Evolutionary conservation across 2,113 vertebrate species (phyloP).

Genomic region (Sorex araneus): DNA sequence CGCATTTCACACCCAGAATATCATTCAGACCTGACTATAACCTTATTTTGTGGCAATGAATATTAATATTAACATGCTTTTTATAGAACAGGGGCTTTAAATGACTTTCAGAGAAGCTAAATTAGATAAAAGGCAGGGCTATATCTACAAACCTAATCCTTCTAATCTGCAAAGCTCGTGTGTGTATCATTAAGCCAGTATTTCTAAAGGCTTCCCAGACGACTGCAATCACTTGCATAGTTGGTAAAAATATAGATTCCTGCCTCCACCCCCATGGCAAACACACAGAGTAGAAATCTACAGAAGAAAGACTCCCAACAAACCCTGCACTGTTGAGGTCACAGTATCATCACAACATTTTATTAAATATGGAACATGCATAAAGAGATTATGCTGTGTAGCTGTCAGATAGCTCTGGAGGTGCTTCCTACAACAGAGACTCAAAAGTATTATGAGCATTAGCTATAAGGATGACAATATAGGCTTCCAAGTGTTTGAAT

Average conservation of each 20-base stretch:
- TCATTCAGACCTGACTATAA: background rate
- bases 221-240: background rate
- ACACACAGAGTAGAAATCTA: background rate
- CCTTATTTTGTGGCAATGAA: background rate
- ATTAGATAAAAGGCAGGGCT: background rate
- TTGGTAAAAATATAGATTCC: background rate
- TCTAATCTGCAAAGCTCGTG: background rate
- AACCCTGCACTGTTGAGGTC: too few species aligned
- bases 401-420: background rate
- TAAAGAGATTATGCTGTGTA: background rate
- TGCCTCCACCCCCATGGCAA: background rate
- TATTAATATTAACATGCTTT: slow-evolving; percentile 12
- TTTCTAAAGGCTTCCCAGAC: background rate
- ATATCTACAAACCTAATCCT: background rate
- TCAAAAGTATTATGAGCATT: background rate
- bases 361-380: background rate
- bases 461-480: background rate
- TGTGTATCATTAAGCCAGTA: background rate
- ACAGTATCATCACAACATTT: background rate
- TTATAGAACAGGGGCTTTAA: background rate
- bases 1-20: background rate
- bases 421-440: background rate
- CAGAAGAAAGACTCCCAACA: background rate
- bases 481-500: slow-evolving; percentile 4
- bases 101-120: background rate